phyloP scores from a whole-genome alignment of 1,140 invertebrate genomes.

The Lepidurus apus region DNA sequence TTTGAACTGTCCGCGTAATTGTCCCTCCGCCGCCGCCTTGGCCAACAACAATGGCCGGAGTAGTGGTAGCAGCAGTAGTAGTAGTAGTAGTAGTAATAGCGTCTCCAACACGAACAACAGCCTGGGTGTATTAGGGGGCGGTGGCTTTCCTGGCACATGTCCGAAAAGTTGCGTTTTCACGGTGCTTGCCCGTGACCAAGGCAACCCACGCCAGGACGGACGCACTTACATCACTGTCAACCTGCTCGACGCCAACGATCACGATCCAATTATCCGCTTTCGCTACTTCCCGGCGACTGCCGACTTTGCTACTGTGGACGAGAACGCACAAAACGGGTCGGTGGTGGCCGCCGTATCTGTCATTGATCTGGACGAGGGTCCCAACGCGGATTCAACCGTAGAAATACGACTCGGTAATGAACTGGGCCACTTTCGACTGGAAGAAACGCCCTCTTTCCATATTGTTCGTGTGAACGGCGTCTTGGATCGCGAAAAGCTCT shows the following conservation, averaged over 20 bases:
- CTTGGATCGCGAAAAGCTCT: constrained; percentile 84
- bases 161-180: constrained; percentile 89
- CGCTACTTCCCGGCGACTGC: constrained; percentile 77
- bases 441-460: constrained; percentile 75
- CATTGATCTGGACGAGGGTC: constrained; percentile 80
- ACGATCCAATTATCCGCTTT: constrained; percentile 87
- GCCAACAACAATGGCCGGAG: neutral
- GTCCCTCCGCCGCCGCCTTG: constrained; percentile 18
- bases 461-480: constrained; percentile 87
- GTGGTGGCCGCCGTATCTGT: constrained; percentile 91
- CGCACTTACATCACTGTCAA: constrained; percentile 92
- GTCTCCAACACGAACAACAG: constrained; percentile 42
- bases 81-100: constrained; percentile 40
- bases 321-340: constrained; percentile 81
- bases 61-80: neutral
- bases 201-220: constrained; percentile 79
- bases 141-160: constrained; percentile 53
- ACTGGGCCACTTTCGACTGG: constrained; percentile 76
- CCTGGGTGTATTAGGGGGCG: constrained; percentile 38
- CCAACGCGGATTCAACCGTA: constrained; percentile 79
- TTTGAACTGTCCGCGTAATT: constrained; percentile 63
- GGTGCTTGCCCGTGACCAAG: constrained; percentile 87
- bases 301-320: constrained; percentile 82
- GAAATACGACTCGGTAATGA: constrained; percentile 84
- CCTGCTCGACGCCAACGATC: constrained; percentile 88